Evolutionary conservation across 1,140 invertebrate genomes (phyloP), one percentile per base, ranked within the genome.

Genomic region (Zaprionus ghesquierei): DNA sequence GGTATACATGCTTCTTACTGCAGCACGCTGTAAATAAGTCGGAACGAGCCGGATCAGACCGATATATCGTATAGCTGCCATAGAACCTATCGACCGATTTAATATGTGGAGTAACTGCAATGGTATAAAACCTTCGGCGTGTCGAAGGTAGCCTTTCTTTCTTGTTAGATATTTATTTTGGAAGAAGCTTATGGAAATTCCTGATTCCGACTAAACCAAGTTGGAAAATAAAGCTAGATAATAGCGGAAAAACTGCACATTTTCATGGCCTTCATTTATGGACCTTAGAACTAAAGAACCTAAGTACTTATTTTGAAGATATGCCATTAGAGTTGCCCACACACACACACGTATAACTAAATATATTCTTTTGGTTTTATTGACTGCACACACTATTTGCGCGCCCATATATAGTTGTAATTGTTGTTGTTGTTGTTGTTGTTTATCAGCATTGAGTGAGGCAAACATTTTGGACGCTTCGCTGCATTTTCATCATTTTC

Each of bases 401-500:
- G 69, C 31, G 46, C 50, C 31, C 41, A 38, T 61, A 61, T 69
- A 41, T 60, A 61, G 70, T 55, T 73, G 56, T 59, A 68, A 68
- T 53, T 68, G 51, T 20, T 59, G 56, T 15, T 44, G 46, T n/a
- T 55, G 9, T 3, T 27, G 22, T n/a, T 49, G 8, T 68, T 58
- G 9, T 79, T 85, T 85, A 85, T 85, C 81, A 85, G 74, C 51
- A 55, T 35, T 31, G 15, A 18, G 38, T n/a, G 63, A 46, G 33
- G 62, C 70, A 68, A 41, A 66, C 65, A 78, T 75, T 86, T 86
- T 66, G 60, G 25, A 70, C 82, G 81, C 81, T 86, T 81, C 68
- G 81, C 78, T 86, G 81, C 75, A 76, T 87, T 79, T 77, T 73
- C 68, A 75, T 86, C 61, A 78, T 86, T 86, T 86, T 86, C 69